Evolutionary conservation across 2,888 invertebrate genomes (phyloP).

Genomic region (Empis stercorea): DNA sequence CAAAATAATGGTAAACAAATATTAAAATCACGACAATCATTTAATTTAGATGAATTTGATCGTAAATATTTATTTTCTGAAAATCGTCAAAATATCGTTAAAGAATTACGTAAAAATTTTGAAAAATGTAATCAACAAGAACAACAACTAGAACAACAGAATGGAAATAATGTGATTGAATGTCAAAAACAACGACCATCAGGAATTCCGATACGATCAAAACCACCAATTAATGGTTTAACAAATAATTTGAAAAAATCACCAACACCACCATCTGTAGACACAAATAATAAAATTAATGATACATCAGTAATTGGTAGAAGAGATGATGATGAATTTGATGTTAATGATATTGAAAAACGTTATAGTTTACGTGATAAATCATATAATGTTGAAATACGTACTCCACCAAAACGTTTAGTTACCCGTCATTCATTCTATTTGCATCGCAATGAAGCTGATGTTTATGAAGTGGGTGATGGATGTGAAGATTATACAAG

Average conservation of each 20-base stretch:
- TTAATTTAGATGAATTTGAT: conserved; percentile 14
- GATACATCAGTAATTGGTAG: neutral
- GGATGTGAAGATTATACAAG: conserved; percentile 9
- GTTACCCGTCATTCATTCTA: conserved; percentile 12
- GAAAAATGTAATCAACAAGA: conserved; percentile 5
- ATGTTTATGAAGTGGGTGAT: conserved; percentile 8
- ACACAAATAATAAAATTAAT: no score
- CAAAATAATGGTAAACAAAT: neutral
- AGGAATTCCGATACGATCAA: neutral
- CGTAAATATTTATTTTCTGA: conserved; percentile 12
- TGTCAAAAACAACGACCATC: neutral
- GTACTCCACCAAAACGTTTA: conserved; percentile 2
- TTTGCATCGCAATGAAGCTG: conserved; percentile 9
- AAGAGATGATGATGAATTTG: conserved; percentile 4
- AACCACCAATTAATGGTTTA: neutral
- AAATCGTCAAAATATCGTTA: conserved; percentile 12
- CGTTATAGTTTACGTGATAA: conserved; percentile 11
- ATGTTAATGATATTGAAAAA: conserved; percentile 10
- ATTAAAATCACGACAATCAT: conserved; percentile 9
- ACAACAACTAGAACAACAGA: no score
- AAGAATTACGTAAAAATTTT: conserved; percentile 15
- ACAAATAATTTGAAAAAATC: neutral
- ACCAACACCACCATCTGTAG: no score
- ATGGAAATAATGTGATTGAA: neutral
- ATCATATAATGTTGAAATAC: conserved; percentile 1